Conservation (phyloP, 1,140 invertebrate species). For the Archivesica marissinica region DNA sequence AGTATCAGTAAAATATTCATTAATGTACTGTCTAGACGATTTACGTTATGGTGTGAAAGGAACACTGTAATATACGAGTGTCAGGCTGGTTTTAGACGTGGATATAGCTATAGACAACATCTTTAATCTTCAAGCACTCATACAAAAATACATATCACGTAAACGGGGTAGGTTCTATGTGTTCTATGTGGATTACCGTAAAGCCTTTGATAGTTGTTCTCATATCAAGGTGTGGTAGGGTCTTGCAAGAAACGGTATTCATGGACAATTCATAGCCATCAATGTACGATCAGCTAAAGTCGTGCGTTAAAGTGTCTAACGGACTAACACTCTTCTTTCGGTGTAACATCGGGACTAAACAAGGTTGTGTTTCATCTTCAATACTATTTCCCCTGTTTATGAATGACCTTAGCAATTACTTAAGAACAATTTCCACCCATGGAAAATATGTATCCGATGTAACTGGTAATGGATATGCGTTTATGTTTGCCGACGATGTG, state of each 20-base stretch:
- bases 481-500: conserved; percentile 43
- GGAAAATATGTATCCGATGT: conserved; percentile 24
- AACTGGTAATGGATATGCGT: background rate
- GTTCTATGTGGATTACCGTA: conserved; percentile 44
- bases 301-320: conserved; percentile 20
- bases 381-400: conserved; percentile 21
- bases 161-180: conserved; percentile 8
- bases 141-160: conserved; percentile 51
- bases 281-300: conserved; percentile 33
- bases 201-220: conserved; percentile 35
- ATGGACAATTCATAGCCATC: conserved; percentile 13
- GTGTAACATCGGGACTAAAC: conserved; percentile 29
- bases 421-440: background rate
- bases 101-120: too few relatives aligned
- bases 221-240: conserved; percentile 13
- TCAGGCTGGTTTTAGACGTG: too few relatives aligned
- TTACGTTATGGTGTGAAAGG: too few relatives aligned
- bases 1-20: too few relatives aligned
- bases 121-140: conserved; percentile 41
- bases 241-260: background rate
- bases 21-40: too few relatives aligned
- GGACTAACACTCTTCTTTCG: conserved; percentile 28
- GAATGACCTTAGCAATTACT: background rate
- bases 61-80: too few relatives aligned
- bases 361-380: conserved; percentile 28